phyloP scores from a whole-genome alignment of 2,113 vertebrate genomes.

The Haliaeetus leucogaster region DNA sequence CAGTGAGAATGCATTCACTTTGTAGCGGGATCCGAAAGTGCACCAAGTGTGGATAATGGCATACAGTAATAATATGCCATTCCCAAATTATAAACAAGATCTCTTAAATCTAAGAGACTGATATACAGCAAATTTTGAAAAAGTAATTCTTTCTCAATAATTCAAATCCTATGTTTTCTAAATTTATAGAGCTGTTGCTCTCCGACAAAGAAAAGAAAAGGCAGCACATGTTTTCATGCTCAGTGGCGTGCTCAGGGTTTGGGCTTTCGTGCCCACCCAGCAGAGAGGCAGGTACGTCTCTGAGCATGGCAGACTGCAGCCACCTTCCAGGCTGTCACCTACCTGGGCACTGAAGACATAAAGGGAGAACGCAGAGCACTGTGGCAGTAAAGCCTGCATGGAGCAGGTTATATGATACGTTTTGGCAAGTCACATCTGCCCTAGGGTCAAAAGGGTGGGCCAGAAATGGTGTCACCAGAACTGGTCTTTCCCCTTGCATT shows the following conservation, averaged over 20 bases:
- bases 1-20: background rate
- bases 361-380: background rate
- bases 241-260: background rate
- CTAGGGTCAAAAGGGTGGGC: background rate
- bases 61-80: background rate
- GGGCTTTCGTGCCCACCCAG: background rate
- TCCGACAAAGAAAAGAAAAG: background rate
- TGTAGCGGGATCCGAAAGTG: background rate
- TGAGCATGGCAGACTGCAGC: fast-evolving
- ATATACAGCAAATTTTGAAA: background rate
- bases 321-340: background rate
- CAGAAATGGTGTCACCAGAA: background rate
- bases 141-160: background rate
- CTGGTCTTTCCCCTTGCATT: background rate
- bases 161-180: background rate
- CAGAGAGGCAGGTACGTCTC: background rate
- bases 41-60: background rate
- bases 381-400: background rate
- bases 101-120: background rate
- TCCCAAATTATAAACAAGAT: background rate
- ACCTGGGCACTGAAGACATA: background rate
- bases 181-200: background rate
- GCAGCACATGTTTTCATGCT: background rate
- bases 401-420: background rate
- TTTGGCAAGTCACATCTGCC: background rate